Conservation (phyloP, 2,888 invertebrate species). For the Morpho helenor region DNA sequence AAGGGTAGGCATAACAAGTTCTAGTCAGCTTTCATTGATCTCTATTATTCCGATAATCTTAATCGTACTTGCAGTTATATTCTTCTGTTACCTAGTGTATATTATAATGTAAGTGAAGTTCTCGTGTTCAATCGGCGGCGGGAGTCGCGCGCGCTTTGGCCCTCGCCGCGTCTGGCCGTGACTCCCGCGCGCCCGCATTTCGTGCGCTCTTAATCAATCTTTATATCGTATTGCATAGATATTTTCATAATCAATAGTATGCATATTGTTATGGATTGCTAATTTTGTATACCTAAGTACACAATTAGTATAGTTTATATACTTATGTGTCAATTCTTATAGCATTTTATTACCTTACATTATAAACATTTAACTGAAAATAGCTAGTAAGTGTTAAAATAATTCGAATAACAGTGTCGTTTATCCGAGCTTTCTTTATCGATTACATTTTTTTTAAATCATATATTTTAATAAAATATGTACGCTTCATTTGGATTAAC, state of each 20-base stretch:
- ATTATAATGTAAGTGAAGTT: constrained; percentile 46
- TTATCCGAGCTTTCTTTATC: constrained; percentile 54
- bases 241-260: constrained; percentile 75
- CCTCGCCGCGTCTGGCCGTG: constrained; percentile 3
- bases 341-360: constrained; percentile 73
- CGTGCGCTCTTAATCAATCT: constrained; percentile 48
- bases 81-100: constrained; percentile 59
- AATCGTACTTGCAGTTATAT: constrained; percentile 60
- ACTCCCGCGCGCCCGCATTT: constrained; percentile 28
- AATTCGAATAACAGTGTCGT: constrained; percentile 63
- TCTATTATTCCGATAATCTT: constrained; percentile 64
- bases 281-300: constrained; percentile 73
- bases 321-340: constrained; percentile 81
- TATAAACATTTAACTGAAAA: constrained; percentile 52
- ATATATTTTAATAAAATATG: constrained; percentile 14
- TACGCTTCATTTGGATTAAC: constrained; percentile 15
- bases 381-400: constrained; percentile 78
- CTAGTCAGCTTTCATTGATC: constrained; percentile 77
- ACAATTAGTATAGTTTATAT: constrained; percentile 80
- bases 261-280: constrained; percentile 76
- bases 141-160: constrained; percentile 15
- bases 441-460: constrained; percentile 38
- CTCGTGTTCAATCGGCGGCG: constrained; percentile 52
- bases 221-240: constrained; percentile 64
- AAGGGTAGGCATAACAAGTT: constrained; percentile 69